phyloP scores from a whole-genome alignment of 2,888 invertebrate species.

The Lasius fuliginosus region DNA sequence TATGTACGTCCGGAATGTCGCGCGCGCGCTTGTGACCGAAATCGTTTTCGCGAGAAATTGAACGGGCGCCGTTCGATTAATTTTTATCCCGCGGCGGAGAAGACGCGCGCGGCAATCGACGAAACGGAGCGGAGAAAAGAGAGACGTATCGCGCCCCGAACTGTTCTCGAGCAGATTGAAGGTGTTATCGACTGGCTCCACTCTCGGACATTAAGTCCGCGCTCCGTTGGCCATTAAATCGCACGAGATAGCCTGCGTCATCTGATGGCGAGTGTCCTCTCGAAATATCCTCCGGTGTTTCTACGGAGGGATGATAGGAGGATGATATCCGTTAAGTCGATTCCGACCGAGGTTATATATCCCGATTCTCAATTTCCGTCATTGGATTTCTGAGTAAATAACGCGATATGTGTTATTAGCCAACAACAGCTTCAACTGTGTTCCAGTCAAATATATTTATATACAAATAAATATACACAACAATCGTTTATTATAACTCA shows the following conservation, averaged over 20 bases:
- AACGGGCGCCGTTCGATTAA: slow-evolving; percentile 31
- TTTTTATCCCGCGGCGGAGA: slow-evolving; percentile 32
- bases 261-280: slow-evolving; percentile 27
- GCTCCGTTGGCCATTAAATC: slow-evolving; percentile 22
- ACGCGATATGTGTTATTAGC: background rate
- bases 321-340: background rate
- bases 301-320: background rate
- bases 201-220: slow-evolving; percentile 39
- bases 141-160: background rate
- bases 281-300: slow-evolving; percentile 37
- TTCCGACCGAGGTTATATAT: background rate
- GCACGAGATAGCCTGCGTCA: slow-evolving; percentile 29
- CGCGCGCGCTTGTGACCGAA: background rate
- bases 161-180: slow-evolving; percentile 31
- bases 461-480: background rate
- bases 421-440: background rate
- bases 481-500: background rate
- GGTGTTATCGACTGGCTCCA: slow-evolving; percentile 40
- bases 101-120: background rate
- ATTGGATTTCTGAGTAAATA: slow-evolving; percentile 10
- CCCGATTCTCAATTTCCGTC: slow-evolving; percentile 1
- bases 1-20: background rate
- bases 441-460: background rate
- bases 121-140: background rate
- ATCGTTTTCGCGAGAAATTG: slow-evolving; percentile 31